A percentile compares a stretch with the other conserved stretches of the same genome.
Evolutionary conservation across 2,888 invertebrate species (phyloP).

Genomic region (Torymus texanus): DNA sequence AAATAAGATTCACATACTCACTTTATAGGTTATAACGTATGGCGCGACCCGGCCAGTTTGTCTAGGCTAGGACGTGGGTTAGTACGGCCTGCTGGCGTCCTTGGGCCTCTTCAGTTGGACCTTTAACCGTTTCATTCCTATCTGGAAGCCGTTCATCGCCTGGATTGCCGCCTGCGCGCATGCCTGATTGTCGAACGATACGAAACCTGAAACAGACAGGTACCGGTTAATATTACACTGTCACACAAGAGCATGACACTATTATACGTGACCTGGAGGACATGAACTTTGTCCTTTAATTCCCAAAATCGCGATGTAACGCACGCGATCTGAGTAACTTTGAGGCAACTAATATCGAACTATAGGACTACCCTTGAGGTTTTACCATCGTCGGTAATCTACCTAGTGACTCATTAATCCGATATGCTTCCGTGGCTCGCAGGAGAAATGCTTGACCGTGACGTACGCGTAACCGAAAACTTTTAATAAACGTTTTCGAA

Average conservation of each 20-base stretch:
- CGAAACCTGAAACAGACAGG: constrained; percentile 86
- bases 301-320: too few species aligned
- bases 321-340: too few species aligned
- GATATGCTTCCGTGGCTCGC: too few species aligned
- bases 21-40: constrained; percentile 72
- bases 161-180: constrained; percentile 99
- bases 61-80: constrained; percentile 83
- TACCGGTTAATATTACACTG: too few species aligned
- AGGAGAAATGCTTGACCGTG: too few species aligned
- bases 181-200: constrained; percentile 98
- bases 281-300: too few species aligned
- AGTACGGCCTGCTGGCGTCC: constrained; percentile 98
- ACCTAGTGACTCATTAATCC: too few species aligned
- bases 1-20: constrained; percentile 60
- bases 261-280: too few species aligned
- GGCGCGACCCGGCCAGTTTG: constrained; percentile 75
- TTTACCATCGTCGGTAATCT: too few species aligned
- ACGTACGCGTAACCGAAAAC: not conserved
- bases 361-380: too few species aligned
- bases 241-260: too few species aligned
- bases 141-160: constrained; percentile 99
- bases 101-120: constrained; percentile 99
- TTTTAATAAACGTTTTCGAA: constrained; percentile 33
- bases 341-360: too few species aligned
- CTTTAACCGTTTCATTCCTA: constrained; percentile 99